Percentiles rank a stretch among this genome's conserved stretches.
These are phyloP conservation scores for Aphelocoma coerulescens DNA, from an alignment of 2,113 vertebrate species.

Conservation along the genomic window DNA sequence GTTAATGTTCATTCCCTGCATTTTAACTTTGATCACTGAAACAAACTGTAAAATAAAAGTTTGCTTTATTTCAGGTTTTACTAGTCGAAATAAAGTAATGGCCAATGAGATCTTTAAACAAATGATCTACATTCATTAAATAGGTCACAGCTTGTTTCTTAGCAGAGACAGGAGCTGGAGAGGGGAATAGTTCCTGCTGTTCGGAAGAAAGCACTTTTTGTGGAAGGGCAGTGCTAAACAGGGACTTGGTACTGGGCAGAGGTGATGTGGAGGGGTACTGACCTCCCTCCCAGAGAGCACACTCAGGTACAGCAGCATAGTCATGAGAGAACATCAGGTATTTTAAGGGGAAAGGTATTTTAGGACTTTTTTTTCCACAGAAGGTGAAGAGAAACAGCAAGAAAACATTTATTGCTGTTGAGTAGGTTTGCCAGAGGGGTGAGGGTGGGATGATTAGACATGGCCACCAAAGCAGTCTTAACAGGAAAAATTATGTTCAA, in stretches of 20 bases:
- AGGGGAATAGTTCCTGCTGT: background rate
- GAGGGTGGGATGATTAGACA: background rate
- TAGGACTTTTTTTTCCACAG: background rate
- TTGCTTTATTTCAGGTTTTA: background rate
- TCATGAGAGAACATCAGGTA: background rate
- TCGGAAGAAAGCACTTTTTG: background rate
- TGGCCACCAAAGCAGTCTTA: background rate
- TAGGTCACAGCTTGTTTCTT: background rate
- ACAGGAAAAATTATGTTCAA: background rate
- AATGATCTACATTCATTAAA: background rate
- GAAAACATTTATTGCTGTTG: background rate
- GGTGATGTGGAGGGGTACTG: background rate
- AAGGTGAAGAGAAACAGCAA: background rate
- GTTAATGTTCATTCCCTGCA: background rate
- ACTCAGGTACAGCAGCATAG: background rate
- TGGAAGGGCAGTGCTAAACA: background rate
- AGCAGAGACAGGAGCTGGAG: background rate
- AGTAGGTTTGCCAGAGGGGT: background rate
- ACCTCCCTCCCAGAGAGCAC: background rate
- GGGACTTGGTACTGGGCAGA: accelerated
- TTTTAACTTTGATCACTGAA: background rate
- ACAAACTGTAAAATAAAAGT: background rate
- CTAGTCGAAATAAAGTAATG: background rate
- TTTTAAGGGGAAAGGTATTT: background rate
- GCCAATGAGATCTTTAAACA: background rate